Evolutionary conservation across 2,888 invertebrate species (phyloP), one percentile per base, ranked within the genome.

Genomic region (Diabrotica balteata): DNA sequence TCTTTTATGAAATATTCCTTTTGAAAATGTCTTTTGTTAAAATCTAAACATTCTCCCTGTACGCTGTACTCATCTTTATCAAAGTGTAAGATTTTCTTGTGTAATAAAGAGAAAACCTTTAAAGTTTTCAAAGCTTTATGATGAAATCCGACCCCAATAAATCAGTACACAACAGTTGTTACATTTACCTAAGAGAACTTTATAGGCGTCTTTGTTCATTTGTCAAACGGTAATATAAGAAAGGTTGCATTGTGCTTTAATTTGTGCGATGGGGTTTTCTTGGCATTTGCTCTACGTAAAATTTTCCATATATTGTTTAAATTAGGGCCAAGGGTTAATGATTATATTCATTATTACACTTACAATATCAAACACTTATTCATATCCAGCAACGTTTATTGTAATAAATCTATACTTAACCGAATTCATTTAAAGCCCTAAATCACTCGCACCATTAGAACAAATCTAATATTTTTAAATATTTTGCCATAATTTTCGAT

Each of bases 141-240:
- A n/a, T 47, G 53, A 62, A 62, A 62, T 62, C 8, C 45, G 17
- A 62, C 61, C 61, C 22, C 61, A 62, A 62, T 62, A 62, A 62
- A 62, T 62, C 53, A 62, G 61, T 53, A 46, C 46, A 62, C 61
- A 62, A 60, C 17, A 60, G 51, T 51, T 32, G 32, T 32, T 32
- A 32, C 32, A 5, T 32, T 60, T 45, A 60, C 51, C 60, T 60
- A 17, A 51, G 60, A 57, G 59, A 32, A 59, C 11, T 17, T 51
- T n/a, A 51, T 8, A 51, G 51, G 17, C 22, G 51, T 22, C 51
- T 51, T 11, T 51, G 51, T 51, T 51, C 51, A 51, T 51, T 51
- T 51, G 17, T 51, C 51, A 51, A 51, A 51, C 22, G 51, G 11
- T 4, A 51, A 7, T 51, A 22, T 51, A 51, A 11, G 11, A 51